Evolutionary conservation across 2,113 vertebrate genomes (phyloP).

Genomic region (Anolis sagrei): DNA sequence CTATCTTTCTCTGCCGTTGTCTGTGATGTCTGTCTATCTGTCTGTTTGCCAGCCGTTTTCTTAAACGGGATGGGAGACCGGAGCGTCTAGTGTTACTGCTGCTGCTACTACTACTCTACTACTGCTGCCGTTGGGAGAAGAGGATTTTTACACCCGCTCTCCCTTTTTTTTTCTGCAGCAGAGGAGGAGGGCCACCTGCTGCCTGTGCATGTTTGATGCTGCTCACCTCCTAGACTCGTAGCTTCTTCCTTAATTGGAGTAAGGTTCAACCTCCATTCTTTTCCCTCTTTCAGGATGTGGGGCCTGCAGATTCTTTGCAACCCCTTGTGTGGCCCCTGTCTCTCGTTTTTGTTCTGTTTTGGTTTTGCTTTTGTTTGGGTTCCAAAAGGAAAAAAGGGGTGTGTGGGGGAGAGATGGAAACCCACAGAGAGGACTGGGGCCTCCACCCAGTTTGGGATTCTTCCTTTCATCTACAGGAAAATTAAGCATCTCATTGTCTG

Average conservation of each 20-base stretch:
- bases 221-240: slow-evolving; percentile 75
- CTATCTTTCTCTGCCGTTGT: slow-evolving; percentile 46
- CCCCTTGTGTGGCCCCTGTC: slow-evolving; percentile 66
- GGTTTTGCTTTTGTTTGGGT: not conserved
- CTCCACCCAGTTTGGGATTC: slow-evolving; percentile 37
- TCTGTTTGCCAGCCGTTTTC: slow-evolving; percentile 56
- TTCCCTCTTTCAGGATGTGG: slow-evolving; percentile 72
- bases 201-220: slow-evolving; percentile 75
- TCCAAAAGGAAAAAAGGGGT: slow-evolving; percentile 27
- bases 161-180: slow-evolving; percentile 74
- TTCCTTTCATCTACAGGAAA: slow-evolving; percentile 15
- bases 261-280: slow-evolving; percentile 69
- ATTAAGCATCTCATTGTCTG: not conserved
- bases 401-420: slow-evolving; percentile 64
- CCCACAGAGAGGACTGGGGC: slow-evolving; percentile 49
- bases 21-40: slow-evolving; percentile 31
- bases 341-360: not conserved
- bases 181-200: slow-evolving; percentile 68
- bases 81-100: slow-evolving; percentile 68
- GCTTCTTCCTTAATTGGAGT: slow-evolving; percentile 79
- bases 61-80: slow-evolving; percentile 67
- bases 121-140: slow-evolving; percentile 67
- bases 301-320: slow-evolving; percentile 70
- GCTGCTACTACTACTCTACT: slow-evolving; percentile 47
- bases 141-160: slow-evolving; percentile 71